Evolutionary conservation across 2,797 vertebrate species (phyloP), one percentile per base, ranked within the genome.

Genomic region (Bovichtus variegatus): DNA sequence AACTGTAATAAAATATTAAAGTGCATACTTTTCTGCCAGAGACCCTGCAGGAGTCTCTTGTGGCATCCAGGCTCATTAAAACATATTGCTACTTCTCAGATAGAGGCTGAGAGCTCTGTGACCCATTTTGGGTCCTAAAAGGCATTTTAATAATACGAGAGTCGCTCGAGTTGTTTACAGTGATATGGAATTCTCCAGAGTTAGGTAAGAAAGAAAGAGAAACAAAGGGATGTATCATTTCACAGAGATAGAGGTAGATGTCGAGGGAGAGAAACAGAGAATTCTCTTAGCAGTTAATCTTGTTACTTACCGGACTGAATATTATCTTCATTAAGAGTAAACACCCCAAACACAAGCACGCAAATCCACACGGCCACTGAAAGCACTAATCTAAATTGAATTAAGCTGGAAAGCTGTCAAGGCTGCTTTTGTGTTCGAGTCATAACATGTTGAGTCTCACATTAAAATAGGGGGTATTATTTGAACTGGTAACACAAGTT

Each of bases 61-160:
- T 74, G 84, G 75, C 70, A 90, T 71, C 82, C 25, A 25, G 62
- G 72, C 89, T 93, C 87, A 91, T 93, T 91, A 93, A 91, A 91
- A 86, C 76, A 78, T 58, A 83, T 76, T 82, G 71, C 82, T 68
- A 12, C 68, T 75, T 81, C 79, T 84, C 43, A 87, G 69, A 85
- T 25, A 65, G 61, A 68, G 64, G 73, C 79, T 73, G 71, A 83
- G 67, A 80, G 66, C 54, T 78, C 41, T 11, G 57, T 82, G 83
- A 90, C 88, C 86, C 77, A 84, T 68, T 90, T 88, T 80, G 44
- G 41, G 29, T 74, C 69, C 70, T 76, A 43, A 70, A 88, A 90
- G 71, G 53, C 58, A 73, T 86, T 84, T 84, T 60, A 78, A 80
- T 85, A 64, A 83, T 21, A 76, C 0, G n/a, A 36, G 25, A 61